Evolutionary conservation across 1,140 invertebrate species (phyloP).

Genomic region (Sminthurinus signatus): DNA sequence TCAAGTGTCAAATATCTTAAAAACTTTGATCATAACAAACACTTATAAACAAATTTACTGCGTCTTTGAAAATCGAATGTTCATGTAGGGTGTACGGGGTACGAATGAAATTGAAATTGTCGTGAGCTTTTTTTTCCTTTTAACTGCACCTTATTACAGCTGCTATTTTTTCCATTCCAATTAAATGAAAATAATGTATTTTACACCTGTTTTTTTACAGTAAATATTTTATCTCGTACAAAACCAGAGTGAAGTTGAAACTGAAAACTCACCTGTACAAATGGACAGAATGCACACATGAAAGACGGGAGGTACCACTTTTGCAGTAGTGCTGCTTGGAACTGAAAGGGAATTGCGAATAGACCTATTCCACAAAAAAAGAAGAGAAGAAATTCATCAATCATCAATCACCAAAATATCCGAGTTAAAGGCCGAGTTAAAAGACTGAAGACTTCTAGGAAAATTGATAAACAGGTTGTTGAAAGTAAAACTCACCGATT

Average conservation of each 20-base stretch:
- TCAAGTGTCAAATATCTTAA: no score
- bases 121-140: no score
- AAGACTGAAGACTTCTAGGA: not conserved
- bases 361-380: constrained; percentile 45
- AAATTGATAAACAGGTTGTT: not conserved
- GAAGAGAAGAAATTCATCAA: not conserved
- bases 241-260: no score
- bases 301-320: constrained; percentile 73
- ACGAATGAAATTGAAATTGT: no score
- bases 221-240: not conserved
- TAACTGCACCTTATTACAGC: no score
- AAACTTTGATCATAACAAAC: no score
- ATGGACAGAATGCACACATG: constrained; percentile 75
- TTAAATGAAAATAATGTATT: no score
- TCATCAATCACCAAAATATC: not conserved
- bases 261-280: constrained; percentile 56
- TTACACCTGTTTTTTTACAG: constrained; percentile 40
- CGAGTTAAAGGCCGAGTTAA: not conserved
- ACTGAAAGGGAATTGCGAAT: constrained; percentile 74
- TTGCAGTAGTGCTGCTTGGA: constrained; percentile 72
- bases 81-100: no score
- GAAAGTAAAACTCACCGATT: constrained; percentile 49
- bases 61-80: no score
- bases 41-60: no score
- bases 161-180: no score